Conservation (phyloP, 2,888 invertebrate species). For the Lordiphosa fenestrarum region DNA sequence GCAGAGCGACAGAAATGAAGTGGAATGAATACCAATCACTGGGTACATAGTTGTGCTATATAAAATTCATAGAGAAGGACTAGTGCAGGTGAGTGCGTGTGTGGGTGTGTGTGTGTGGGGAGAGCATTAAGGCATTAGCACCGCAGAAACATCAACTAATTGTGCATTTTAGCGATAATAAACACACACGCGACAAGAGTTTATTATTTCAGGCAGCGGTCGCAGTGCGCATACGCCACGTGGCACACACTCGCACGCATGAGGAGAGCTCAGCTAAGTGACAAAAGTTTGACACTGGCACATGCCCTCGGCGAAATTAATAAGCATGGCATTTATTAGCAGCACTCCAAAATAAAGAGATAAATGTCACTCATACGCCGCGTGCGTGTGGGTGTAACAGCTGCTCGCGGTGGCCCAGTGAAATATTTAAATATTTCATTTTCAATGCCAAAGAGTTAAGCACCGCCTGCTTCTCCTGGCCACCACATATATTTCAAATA, state of each 20-base stretch:
- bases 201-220: conserved; percentile 64
- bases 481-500: conserved; percentile 69
- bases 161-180: conserved; percentile 72
- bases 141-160: conserved; percentile 73
- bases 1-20: conserved; percentile 53
- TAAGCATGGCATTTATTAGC: conserved; percentile 70
- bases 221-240: conserved; percentile 45
- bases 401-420: conserved; percentile 38
- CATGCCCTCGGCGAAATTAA: conserved; percentile 48
- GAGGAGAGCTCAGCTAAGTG: conserved; percentile 40
- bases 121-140: conserved; percentile 67
- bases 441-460: conserved; percentile 34
- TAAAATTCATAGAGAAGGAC: conserved; percentile 9
- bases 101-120: conserved; percentile 4
- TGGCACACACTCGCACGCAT: conserved; percentile 18
- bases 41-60: conserved; percentile 4
- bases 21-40: conserved; percentile 13
- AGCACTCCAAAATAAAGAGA: conserved; percentile 69
- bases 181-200: conserved; percentile 56
- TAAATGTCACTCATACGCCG: conserved; percentile 69
- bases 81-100: conserved; percentile 33
- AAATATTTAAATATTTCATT: conserved; percentile 63
- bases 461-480: conserved; percentile 22
- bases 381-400: conserved; percentile 36
- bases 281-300: conserved; percentile 54